Evolutionary conservation across 37 sponge, comb jelly and placozoan species (phyloP).

Genomic region (Bolinopsis microptera): DNA sequence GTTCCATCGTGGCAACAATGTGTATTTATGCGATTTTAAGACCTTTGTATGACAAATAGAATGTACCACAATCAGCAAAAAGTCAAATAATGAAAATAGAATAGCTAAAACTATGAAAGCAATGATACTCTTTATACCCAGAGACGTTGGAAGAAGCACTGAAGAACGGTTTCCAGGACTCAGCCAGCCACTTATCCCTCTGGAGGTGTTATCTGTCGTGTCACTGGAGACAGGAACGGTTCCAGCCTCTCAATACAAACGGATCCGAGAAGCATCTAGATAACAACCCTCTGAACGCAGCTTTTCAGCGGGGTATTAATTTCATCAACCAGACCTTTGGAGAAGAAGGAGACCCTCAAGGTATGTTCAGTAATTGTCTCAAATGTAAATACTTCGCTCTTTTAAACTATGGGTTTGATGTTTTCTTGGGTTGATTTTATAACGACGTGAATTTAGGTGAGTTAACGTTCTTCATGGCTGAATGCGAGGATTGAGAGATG

Average conservation of each 20-base stretch:
- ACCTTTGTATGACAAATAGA: too few species aligned
- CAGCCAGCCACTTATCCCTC: background rate
- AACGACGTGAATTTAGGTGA: background rate
- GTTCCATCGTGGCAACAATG: too few species aligned
- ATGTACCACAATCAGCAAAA: too few species aligned
- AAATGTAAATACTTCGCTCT: too few species aligned
- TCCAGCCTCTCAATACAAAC: constrained; percentile 52
- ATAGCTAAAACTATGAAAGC: too few species aligned
- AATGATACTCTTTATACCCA: too few species aligned
- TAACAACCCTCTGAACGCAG: constrained; percentile 25
- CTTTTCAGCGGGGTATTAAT: constrained; percentile 34
- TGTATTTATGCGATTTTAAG: too few species aligned
- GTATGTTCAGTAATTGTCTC: background rate
- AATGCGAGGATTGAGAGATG: constrained; percentile 33
- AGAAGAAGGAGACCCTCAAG: constrained; percentile 38
- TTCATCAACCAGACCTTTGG: constrained; percentile 45
- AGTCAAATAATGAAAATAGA: too few species aligned
- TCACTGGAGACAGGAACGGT: constrained; percentile 64
- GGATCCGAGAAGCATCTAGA: background rate
- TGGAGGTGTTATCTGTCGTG: constrained; percentile 31
- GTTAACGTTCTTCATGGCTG: constrained; percentile 22
- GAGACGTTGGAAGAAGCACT: constrained; percentile 48
- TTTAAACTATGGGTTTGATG: too few species aligned
- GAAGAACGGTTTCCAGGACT: constrained; percentile 33
- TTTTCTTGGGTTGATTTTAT: background rate